Evolutionary conservation across 2,797 vertebrate species (phyloP), one percentile per base, ranked within the genome.

Genomic region (Xyrichtys novacula): DNA sequence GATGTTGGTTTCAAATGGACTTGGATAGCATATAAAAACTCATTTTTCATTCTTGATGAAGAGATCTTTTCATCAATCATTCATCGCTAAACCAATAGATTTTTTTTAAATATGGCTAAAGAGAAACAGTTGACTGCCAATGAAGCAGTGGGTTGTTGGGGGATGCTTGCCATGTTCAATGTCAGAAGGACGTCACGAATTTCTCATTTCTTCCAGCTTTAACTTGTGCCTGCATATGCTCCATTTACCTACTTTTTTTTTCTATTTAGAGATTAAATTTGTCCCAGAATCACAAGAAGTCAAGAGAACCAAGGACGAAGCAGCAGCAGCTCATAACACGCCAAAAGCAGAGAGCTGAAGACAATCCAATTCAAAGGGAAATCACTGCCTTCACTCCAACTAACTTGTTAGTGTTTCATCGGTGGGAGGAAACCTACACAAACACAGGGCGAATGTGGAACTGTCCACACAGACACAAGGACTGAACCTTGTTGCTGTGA

Each of bases 401-500:
- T 64, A 26, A 56, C 40, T 72, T 43, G 22, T 22, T 42, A 19
- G 14, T 54, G 15, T 67, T 62, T 26, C 17, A 50, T n/a, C 22
- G 32, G 36, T 65, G 65, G 32, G 49, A 74, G 54, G 43, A 64
- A 63, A 47, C 61, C 52, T 28, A 54, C 65, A 54, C 56, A 63
- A 60, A 66, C 25, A 48, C 48, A 16, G 16, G 55, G 67, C 17
- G 2, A 53, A 43, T 49, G 38, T 52, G 19, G 23, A 48, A 52
- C 49, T 28, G 47, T 73, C 49, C 58, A 64, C 64, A 67, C 56
- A 71, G 46, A 44, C 50, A 49, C 68, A 44, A 54, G 28, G 36
- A 22, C 40, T 23, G 48, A 57, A 77, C 67, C 63, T 60, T 49
- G 82, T 72, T 57, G 66, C 71, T 74, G 54, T 61, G 59, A 71